Evolutionary conservation across 2,113 vertebrate species (phyloP), one percentile per base, ranked within the genome.

Genomic region (Coptodon bakossiorum): DNA sequence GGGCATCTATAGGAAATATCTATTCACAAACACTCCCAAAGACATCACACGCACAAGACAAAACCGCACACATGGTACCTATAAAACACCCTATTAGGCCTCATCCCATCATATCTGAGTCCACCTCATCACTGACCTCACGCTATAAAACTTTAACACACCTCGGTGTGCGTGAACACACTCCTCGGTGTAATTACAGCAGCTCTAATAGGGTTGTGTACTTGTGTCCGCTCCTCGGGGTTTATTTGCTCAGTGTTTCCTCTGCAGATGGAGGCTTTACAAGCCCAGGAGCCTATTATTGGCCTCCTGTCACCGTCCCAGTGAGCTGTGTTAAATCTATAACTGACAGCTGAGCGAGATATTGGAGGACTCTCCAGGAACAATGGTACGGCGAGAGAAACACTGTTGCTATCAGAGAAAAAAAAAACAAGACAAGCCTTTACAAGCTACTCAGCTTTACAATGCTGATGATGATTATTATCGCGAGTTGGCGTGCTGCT

Each of bases 251-350:
- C 54, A 56, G 86, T 89, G 91, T 94, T 95, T 95, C 92, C 87
- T 90, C 93, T 92, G 88, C 94, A 95, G 94, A 95, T 94, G 91
- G 94, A 94, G 87, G 93, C 92, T 95, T 96, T 93, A 94, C 94
- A 95, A 93, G 94, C 90, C 85, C 90, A 83, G 92, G 84, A 92
- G 86, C 89, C 91, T 81, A 91, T 94, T 94, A 95, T 94, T 93
- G 94, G 91, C 88, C 94, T 91, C 84, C 94, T 92, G 87, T 94
- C 94, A 92, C 89, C 71, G 91, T 95, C 94, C 92, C 91, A 87
- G 90, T 81, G 93, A 92, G 94, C 92, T 83, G 90, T 91, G 93
- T 91, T 95, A 93, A 94, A 95, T 95, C 92, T 93, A 90, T 90
- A 92, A 94, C 88, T 93, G 95, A 96, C 94, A 91, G 94, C 91